Conservation (phyloP, 92 coral and sea anemone species). For the Porites rus region DNA sequence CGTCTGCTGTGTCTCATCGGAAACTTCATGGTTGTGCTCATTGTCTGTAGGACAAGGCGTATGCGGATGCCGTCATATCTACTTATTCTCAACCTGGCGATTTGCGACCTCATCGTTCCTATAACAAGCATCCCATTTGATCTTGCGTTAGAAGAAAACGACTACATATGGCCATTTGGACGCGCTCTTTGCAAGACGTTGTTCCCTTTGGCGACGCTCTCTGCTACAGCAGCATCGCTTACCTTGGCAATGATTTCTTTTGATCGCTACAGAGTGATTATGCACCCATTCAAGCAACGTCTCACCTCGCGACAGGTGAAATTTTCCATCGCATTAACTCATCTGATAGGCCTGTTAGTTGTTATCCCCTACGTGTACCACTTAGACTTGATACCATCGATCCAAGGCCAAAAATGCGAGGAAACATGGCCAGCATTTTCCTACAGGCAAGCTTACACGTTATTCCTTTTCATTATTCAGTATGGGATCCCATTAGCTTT, state of each 20-base stretch:
- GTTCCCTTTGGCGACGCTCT: slow-evolving; percentile 86
- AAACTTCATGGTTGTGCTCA: slow-evolving; percentile 81
- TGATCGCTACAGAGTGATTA: slow-evolving; percentile 89
- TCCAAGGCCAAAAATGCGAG: slow-evolving; percentile 47
- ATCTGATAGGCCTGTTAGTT: slow-evolving; percentile 56
- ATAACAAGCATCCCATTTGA: slow-evolving; percentile 92
- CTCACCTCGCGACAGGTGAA: slow-evolving; percentile 74
- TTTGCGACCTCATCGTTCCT: slow-evolving; percentile 95
- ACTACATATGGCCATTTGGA: slow-evolving; percentile 80
- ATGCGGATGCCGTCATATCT: slow-evolving; percentile 84
- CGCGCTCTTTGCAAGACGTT: slow-evolving; percentile 80
- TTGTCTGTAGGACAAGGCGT: slow-evolving; percentile 73
- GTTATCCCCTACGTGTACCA: slow-evolving; percentile 80
- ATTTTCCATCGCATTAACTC: slow-evolving; percentile 50
- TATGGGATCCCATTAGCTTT: slow-evolving; percentile 82
- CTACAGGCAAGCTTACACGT: slow-evolving; percentile 81
- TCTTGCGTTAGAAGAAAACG: slow-evolving; percentile 82
- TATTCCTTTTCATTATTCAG: slow-evolving; percentile 75
- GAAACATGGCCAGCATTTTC: slow-evolving; percentile 86
- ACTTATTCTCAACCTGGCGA: slow-evolving; percentile 83
- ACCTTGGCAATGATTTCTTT: slow-evolving; percentile 87
- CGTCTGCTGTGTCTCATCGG: slow-evolving; percentile 78
- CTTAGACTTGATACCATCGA: slow-evolving; percentile 48
- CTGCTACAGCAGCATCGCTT: slow-evolving; percentile 87
- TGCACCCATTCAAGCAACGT: slow-evolving; percentile 90